These are phyloP conservation scores for Bucorvus abyssinicus DNA, from an alignment of 2,797 vertebrate species.

Conservation along the genomic window DNA sequence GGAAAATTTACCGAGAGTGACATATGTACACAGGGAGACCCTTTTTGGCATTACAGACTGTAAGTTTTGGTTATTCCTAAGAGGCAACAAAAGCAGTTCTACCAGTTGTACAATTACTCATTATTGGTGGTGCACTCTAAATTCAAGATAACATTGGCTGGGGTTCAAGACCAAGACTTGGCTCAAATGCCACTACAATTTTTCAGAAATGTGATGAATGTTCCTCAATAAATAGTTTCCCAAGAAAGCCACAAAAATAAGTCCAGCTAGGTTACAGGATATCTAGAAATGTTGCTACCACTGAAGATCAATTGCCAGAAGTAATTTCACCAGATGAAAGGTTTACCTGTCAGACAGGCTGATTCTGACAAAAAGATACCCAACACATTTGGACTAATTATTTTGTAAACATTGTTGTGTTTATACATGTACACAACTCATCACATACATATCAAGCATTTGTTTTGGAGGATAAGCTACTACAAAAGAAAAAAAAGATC, in stretches of 20 bases:
- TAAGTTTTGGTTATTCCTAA: conserved; percentile 68
- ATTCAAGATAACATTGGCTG: conserved; percentile 76
- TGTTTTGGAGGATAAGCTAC: neutral
- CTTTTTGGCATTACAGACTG: conserved; percentile 34
- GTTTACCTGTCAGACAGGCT: neutral
- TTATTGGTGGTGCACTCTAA: conserved; percentile 72
- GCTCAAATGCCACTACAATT: conserved; percentile 70
- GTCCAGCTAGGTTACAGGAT: conserved; percentile 34
- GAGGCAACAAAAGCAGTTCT: conserved; percentile 75
- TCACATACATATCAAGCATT: neutral
- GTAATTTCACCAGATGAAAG: neutral
- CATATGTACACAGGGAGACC: conserved; percentile 36
- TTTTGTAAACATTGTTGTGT: neutral
- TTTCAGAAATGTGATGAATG: conserved; percentile 76
- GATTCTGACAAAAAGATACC: neutral
- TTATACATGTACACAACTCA: neutral
- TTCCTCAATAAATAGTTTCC: conserved; percentile 77
- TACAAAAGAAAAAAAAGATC: neutral
- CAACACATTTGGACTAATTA: neutral
- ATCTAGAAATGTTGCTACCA: conserved; percentile 39
- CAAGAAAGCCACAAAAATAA: conserved; percentile 70
- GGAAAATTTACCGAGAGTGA: conserved; percentile 12
- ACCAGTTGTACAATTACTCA: conserved; percentile 74
- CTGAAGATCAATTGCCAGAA: neutral
- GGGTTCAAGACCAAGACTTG: conserved; percentile 73